Conservation (phyloP, 2,888 invertebrate genomes). For the Saturnia japonica region DNA sequence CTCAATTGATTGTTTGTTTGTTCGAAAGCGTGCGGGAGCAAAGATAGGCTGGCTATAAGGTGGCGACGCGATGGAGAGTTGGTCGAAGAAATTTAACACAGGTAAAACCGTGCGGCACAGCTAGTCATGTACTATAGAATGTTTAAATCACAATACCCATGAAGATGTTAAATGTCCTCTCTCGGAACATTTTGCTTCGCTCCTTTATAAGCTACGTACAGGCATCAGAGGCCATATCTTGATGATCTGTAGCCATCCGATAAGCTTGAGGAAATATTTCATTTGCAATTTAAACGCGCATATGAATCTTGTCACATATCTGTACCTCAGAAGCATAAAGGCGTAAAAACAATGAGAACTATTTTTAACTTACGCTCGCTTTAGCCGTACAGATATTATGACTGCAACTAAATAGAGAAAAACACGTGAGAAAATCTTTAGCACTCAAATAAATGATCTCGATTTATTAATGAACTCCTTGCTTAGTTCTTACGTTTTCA, state of each 20-base stretch:
- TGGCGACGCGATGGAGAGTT: too few relatives aligned
- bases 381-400: background rate
- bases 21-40: too few relatives aligned
- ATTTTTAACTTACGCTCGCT: background rate
- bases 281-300: constrained; percentile 51
- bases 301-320: constrained; percentile 30
- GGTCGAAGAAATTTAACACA: too few relatives aligned
- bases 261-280: constrained; percentile 59
- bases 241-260: constrained; percentile 53
- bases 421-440: background rate
- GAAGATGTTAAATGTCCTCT: too few relatives aligned
- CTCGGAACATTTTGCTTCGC: constrained; percentile 43
- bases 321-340: constrained; percentile 14
- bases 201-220: constrained; percentile 53
- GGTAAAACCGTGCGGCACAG: too few relatives aligned
- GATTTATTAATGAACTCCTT: background rate
- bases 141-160: too few relatives aligned
- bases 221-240: constrained; percentile 45
- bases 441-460: background rate
- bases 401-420: background rate
- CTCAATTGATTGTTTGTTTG: too few relatives aligned
- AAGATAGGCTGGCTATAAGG: too few relatives aligned
- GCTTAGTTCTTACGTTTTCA: background rate
- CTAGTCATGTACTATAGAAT: too few relatives aligned
- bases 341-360: background rate